phyloP scores from a whole-genome alignment of 2,888 invertebrate species.

The Patella pellucida region DNA sequence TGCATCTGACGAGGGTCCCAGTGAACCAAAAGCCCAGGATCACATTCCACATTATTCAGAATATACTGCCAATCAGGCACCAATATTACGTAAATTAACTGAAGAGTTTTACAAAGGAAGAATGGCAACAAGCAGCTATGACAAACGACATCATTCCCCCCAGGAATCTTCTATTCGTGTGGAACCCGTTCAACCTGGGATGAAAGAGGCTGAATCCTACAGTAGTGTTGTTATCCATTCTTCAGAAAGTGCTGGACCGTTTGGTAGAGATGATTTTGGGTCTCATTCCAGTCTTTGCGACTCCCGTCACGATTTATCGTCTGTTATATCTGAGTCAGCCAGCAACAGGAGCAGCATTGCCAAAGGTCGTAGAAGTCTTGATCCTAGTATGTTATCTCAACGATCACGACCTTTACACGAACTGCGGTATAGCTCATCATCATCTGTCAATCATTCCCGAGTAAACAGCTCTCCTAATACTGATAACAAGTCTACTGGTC shows the following conservation, averaged over 20 bases:
- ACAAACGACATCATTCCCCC: slow-evolving; percentile 2
- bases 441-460: slow-evolving; percentile 18
- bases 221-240: slow-evolving; percentile 62
- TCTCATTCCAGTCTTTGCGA: slow-evolving; percentile 47
- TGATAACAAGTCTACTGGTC: slow-evolving; percentile 5
- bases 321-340: slow-evolving; percentile 28
- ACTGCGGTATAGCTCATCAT: slow-evolving; percentile 5
- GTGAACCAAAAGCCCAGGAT: background rate
- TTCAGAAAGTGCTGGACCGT: slow-evolving; percentile 48
- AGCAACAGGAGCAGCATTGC: slow-evolving; percentile 24
- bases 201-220: slow-evolving; percentile 60
- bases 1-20: slow-evolving; percentile 32
- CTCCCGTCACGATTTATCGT: slow-evolving; percentile 40
- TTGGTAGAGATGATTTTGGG: slow-evolving; percentile 55
- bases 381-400: slow-evolving; percentile 39
- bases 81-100: slow-evolving; percentile 61
- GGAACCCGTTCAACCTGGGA: slow-evolving; percentile 39
- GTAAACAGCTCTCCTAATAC: slow-evolving; percentile 20
- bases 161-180: slow-evolving; percentile 8
- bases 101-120: slow-evolving; percentile 60
- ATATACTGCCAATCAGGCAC: slow-evolving; percentile 48
- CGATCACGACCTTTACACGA: slow-evolving; percentile 3
- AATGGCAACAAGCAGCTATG: slow-evolving; percentile 33
- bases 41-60: slow-evolving; percentile 18
- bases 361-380: slow-evolving; percentile 49